Conservation (phyloP, 2,797 vertebrate species). For the Natrix natrix region DNA sequence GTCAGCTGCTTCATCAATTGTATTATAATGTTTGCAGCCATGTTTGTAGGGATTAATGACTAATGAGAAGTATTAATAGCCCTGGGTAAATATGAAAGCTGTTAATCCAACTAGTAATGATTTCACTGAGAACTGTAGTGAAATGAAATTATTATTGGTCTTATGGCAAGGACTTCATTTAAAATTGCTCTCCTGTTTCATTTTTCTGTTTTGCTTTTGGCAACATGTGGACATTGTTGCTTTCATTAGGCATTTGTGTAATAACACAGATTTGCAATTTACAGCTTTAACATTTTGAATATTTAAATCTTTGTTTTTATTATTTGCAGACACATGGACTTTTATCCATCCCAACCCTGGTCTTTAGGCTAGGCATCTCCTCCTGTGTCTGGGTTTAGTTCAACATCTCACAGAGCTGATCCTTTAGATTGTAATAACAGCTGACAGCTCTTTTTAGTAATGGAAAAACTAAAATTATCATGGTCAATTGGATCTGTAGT, state of each 20-base stretch:
- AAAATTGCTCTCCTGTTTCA: neutral
- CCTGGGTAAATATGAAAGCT: neutral
- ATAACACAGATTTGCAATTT: neutral
- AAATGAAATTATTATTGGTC: conserved; percentile 14
- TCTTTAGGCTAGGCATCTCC: neutral
- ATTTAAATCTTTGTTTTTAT: neutral
- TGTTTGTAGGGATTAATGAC: conserved; percentile 31
- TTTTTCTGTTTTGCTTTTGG: conserved; percentile 17
- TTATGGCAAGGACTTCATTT: neutral
- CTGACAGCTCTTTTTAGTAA: neutral
- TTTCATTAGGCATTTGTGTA: conserved; percentile 20
- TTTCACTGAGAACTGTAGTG: conserved; percentile 6
- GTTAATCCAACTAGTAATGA: conserved; percentile 2
- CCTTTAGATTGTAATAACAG: neutral
- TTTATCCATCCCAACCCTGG: neutral
- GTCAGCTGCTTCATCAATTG: conserved; percentile 28
- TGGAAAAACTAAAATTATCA: neutral
- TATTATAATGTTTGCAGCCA: neutral
- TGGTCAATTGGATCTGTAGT: neutral
- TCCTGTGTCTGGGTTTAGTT: no score
- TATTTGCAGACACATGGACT: neutral
- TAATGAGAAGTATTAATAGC: conserved; percentile 21
- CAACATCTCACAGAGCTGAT: neutral
- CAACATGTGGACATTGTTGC: neutral
- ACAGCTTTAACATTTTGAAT: neutral